Evolutionary conservation across 2,888 invertebrate genomes (phyloP).

Genomic region (Sarcophaga carnaria): DNA sequence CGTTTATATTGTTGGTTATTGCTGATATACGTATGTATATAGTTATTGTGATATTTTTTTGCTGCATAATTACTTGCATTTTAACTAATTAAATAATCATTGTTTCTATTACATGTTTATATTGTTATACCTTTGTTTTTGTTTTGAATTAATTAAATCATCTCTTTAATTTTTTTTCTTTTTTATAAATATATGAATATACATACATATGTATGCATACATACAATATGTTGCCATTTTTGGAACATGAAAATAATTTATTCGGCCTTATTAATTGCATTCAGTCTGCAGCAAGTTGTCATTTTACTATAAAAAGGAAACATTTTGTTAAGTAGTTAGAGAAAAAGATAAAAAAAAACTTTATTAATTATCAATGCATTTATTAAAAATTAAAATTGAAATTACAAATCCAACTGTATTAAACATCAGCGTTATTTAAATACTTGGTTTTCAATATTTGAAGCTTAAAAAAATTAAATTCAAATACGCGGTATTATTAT

Average conservation of each 20-base stretch:
- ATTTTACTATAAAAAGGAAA: conserved; percentile 12
- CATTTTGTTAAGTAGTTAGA: not conserved
- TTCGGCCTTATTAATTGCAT: not conserved
- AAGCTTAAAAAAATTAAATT: conserved; percentile 43
- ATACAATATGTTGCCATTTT: not conserved
- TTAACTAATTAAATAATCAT: conserved; percentile 43
- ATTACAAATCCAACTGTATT: conserved; percentile 26
- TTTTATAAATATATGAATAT: too few relatives aligned
- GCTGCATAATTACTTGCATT: conserved; percentile 17
- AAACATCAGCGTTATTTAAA: conserved; percentile 33
- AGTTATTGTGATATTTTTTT: not conserved
- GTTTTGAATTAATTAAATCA: conserved; percentile 28
- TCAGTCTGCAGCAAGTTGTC: not conserved
- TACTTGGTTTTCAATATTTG: conserved; percentile 44
- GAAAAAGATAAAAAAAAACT: too few relatives aligned
- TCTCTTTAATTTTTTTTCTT: too few relatives aligned
- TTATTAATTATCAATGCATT: conserved; percentile 41
- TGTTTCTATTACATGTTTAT: conserved; percentile 11
- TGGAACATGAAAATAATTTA: not conserved
- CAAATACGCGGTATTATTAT: conserved; percentile 49
- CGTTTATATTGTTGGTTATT: not conserved
- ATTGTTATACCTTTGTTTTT: too few relatives aligned
- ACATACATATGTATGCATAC: too few relatives aligned
- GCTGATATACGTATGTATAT: too few relatives aligned
- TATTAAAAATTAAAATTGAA: conserved; percentile 52